phyloP scores from a whole-genome alignment of 1,140 invertebrate genomes.

The Ptiloglossa arizonensis region DNA sequence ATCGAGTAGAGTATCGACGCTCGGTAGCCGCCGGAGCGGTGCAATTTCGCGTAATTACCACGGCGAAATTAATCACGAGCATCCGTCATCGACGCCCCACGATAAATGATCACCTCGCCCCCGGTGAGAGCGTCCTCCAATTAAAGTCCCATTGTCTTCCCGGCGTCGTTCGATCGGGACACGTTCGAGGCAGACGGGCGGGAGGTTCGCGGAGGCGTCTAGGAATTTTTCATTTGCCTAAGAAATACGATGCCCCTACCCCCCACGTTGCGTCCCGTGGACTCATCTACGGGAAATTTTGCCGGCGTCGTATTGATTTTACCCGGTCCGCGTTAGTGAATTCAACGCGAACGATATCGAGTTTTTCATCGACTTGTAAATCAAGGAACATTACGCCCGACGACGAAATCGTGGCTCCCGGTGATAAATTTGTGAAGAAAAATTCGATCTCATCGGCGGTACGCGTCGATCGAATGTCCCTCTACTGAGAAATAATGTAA shows the following conservation, averaged over 20 bases:
- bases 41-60: slow-evolving; percentile 6
- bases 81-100: not conserved
- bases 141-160: slow-evolving; percentile 11
- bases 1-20: slow-evolving; percentile 14
- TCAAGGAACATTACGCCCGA: slow-evolving; percentile 17
- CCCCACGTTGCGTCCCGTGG: no score
- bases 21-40: not conserved
- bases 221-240: slow-evolving; percentile 26
- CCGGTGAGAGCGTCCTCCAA: not conserved
- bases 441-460: slow-evolving; percentile 8
- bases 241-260: slow-evolving; percentile 2
- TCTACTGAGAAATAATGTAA: not conserved
- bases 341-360: slow-evolving; percentile 16
- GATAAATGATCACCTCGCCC: not conserved
- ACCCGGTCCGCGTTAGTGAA: not conserved
- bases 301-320: slow-evolving; percentile 26
- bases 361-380: slow-evolving; percentile 34
- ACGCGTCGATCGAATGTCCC: not conserved
- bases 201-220: not conserved
- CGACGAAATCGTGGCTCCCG: not conserved
- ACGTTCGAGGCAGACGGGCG: no score
- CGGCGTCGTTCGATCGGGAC: not conserved
- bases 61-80: slow-evolving; percentile 14
- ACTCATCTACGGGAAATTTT: slow-evolving; percentile 20
- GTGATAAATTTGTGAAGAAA: slow-evolving; percentile 27